Percentiles rank a stretch among this genome's conserved stretches.
Evolutionary conservation across 2,888 invertebrate species (phyloP).

Genomic region (Mythimna albipuncta): DNA sequence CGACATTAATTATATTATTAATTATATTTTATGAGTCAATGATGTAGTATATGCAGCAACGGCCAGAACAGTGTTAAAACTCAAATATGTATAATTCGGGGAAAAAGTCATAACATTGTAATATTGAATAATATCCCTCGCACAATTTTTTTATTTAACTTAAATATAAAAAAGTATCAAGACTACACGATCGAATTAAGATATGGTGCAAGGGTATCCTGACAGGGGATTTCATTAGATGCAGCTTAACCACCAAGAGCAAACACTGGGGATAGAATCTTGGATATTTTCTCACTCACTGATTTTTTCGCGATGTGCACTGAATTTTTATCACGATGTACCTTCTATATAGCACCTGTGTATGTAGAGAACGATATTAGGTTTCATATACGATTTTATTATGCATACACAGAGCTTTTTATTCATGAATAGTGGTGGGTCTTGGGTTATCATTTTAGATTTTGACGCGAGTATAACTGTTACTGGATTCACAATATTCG

Average conservation of each 20-base stretch:
- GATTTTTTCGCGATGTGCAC: constrained; percentile 81
- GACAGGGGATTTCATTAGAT: constrained; percentile 91
- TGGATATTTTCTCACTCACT: constrained; percentile 84
- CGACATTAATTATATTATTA: background rate
- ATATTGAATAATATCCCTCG: background rate
- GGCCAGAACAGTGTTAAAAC: background rate
- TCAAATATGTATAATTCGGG: background rate
- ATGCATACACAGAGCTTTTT: constrained; percentile 43
- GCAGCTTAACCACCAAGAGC: constrained; percentile 88
- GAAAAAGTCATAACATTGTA: background rate
- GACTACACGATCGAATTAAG: constrained; percentile 65
- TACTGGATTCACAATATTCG: constrained; percentile 1
- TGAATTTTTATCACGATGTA: constrained; percentile 80
- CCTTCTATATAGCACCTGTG: constrained; percentile 64
- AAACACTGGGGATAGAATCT: constrained; percentile 88
- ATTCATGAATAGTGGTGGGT: constrained; percentile 45
- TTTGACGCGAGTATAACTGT: constrained; percentile 12
- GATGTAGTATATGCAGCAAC: background rate
- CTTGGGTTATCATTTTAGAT: constrained; percentile 33
- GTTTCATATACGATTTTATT: constrained; percentile 50
- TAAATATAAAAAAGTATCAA: constrained; percentile 70
- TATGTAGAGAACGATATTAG: constrained; percentile 49
- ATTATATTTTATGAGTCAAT: background rate
- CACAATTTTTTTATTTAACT: background rate
- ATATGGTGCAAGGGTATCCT: constrained; percentile 85